Conservation (phyloP, 2,797 vertebrate species). For the Malacoraja senta region DNA sequence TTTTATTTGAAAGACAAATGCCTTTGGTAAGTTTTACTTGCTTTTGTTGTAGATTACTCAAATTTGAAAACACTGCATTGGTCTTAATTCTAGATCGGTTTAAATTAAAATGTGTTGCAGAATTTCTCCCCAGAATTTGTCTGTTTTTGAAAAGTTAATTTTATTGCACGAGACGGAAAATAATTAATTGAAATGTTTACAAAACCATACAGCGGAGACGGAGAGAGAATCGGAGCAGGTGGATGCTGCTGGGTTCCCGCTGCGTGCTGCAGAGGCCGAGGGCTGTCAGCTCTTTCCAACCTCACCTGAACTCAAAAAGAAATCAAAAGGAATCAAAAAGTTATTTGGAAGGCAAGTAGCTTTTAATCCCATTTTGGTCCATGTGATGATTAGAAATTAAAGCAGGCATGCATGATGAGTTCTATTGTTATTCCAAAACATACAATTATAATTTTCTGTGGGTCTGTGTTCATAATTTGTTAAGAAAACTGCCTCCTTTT, state of each 20-base stretch:
- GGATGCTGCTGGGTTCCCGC: slow-evolving; percentile 75
- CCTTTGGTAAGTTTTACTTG: not conserved
- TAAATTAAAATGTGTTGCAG: not conserved
- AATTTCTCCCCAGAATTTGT: not conserved
- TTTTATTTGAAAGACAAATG: not conserved
- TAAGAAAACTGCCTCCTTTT: not conserved
- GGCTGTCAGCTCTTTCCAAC: slow-evolving; percentile 70
- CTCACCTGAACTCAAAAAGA: slow-evolving; percentile 82
- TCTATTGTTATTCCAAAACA: no score
- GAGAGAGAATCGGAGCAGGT: slow-evolving; percentile 80
- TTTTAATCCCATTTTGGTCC: not conserved
- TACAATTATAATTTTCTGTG: not conserved
- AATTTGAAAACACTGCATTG: not conserved
- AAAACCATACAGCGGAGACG: slow-evolving; percentile 72
- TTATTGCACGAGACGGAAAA: not conserved
- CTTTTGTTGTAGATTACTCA: not conserved
- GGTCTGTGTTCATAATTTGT: not conserved
- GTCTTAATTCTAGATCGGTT: not conserved
- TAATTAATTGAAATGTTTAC: slow-evolving; percentile 35
- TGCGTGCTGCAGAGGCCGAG: slow-evolving; percentile 63
- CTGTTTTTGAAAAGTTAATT: not conserved
- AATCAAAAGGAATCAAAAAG: slow-evolving; percentile 86
- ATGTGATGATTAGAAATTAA: no score
- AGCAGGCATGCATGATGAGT: no score
- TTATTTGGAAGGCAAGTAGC: slow-evolving; percentile 83